A percentile compares a stretch with the other conserved stretches of the same genome.
Evolutionary conservation across 2,113 vertebrate species (phyloP).

Genomic region (Sisor rabdophorus): DNA sequence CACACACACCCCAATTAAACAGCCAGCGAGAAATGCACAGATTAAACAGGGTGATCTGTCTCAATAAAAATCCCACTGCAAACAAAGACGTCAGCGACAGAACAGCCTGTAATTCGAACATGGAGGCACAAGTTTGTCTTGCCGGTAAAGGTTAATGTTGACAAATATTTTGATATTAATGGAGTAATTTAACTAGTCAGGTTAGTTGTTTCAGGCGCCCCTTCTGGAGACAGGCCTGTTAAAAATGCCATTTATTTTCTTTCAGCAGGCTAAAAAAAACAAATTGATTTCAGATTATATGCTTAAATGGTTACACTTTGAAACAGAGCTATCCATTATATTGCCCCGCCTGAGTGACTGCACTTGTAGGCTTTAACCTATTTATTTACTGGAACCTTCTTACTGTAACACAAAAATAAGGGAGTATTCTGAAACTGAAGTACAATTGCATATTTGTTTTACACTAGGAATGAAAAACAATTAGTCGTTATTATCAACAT

Average conservation of each 20-base stretch:
- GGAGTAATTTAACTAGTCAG: slow-evolving; percentile 71
- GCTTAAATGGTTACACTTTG: slow-evolving; percentile 53
- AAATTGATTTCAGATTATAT: slow-evolving; percentile 57
- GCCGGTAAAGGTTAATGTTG: slow-evolving; percentile 73
- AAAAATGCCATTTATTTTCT: slow-evolving; percentile 65
- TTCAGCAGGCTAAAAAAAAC: slow-evolving; percentile 56
- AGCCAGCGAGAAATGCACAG: slow-evolving; percentile 54
- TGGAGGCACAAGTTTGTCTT: slow-evolving; percentile 66
- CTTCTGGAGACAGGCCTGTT: slow-evolving; percentile 55
- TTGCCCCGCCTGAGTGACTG: slow-evolving; percentile 22
- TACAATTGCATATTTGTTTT: background rate
- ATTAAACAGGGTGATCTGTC: slow-evolving; percentile 69
- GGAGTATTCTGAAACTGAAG: background rate
- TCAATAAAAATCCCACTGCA: slow-evolving; percentile 66
- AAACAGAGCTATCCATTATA: slow-evolving; percentile 43
- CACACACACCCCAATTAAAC: slow-evolving; percentile 39
- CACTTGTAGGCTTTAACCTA: slow-evolving; percentile 1
- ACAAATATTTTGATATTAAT: slow-evolving; percentile 75
- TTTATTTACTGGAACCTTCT: background rate
- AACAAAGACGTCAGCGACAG: slow-evolving; percentile 61
- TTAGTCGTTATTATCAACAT: background rate
- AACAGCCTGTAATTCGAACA: slow-evolving; percentile 60
- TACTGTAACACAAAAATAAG: background rate
- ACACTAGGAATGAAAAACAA: background rate
- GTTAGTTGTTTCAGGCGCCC: slow-evolving; percentile 63